Conservation (phyloP, 2,797 vertebrate genomes). For the Semotilus atromaculatus region DNA sequence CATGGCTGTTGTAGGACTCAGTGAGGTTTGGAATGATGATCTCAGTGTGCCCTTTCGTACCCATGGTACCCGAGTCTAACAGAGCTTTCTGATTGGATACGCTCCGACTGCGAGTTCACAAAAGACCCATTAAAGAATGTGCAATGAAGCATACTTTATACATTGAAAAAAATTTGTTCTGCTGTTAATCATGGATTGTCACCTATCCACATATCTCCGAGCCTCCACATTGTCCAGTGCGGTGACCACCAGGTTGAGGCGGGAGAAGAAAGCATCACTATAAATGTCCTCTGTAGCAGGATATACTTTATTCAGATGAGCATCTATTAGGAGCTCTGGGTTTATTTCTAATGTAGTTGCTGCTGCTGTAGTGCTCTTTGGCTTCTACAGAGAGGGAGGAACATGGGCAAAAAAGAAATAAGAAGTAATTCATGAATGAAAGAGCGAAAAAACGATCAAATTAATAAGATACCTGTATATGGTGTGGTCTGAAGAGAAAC, state of each 20-base stretch:
- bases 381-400: conserved; percentile 78
- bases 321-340: conserved; percentile 89
- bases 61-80: conserved; percentile 98
- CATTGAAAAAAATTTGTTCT: neutral
- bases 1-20: conserved; percentile 98
- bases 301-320: conserved; percentile 94
- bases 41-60: conserved; percentile 98
- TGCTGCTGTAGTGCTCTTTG: conserved; percentile 95
- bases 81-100: conserved; percentile 93
- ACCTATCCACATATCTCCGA: conserved; percentile 98
- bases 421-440: neutral
- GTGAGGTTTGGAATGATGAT: conserved; percentile 94
- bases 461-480: conserved; percentile 87
- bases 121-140: neutral
- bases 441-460: neutral
- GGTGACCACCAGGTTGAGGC: conserved; percentile 88
- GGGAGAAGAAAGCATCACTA: conserved; percentile 88
- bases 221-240: conserved; percentile 98
- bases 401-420: neutral
- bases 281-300: conserved; percentile 92
- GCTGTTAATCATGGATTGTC: conserved; percentile 45
- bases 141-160: neutral
- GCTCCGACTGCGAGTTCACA: conserved; percentile 82
- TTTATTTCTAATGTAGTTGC: conserved; percentile 89
- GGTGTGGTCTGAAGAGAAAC: conserved; percentile 95